These are phyloP conservation scores for Lochmaea capreae DNA, from an alignment of 2,888 invertebrate species.

Conservation along the genomic window DNA sequence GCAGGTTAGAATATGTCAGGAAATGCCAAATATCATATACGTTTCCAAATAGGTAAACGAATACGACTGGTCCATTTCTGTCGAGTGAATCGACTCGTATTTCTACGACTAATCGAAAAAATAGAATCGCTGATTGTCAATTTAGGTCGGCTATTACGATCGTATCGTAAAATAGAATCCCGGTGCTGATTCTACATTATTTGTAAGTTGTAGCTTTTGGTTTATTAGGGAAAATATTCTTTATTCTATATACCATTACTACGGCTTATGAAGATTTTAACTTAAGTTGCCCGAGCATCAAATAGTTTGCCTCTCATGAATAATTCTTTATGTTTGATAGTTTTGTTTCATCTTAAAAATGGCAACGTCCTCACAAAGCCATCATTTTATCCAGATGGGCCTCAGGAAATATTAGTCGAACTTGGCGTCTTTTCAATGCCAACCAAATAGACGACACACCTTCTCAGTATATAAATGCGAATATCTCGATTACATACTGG, in stretches of 20 bases:
- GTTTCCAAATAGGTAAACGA: too few species aligned
- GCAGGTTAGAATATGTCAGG: too few species aligned
- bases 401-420: constrained; percentile 64
- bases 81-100: too few species aligned
- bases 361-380: constrained; percentile 42
- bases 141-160: too few species aligned
- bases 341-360: background rate
- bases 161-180: too few species aligned
- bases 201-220: too few species aligned
- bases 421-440: constrained; percentile 65
- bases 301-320: background rate
- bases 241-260: background rate
- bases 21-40: too few species aligned
- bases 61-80: too few species aligned
- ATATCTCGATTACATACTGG: constrained; percentile 36
- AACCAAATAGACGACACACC: constrained; percentile 56
- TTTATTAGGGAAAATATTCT: too few species aligned
- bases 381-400: constrained; percentile 59
- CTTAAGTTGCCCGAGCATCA: background rate
- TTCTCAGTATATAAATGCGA: constrained; percentile 43
- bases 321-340: background rate
- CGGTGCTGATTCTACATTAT: too few species aligned
- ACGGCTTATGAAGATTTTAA: background rate
- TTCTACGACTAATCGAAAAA: too few species aligned
- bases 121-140: too few species aligned